Base-by-base conservation (phyloP, 2,888 invertebrate genomes). In the Sceliomorpha sp. region DNA sequence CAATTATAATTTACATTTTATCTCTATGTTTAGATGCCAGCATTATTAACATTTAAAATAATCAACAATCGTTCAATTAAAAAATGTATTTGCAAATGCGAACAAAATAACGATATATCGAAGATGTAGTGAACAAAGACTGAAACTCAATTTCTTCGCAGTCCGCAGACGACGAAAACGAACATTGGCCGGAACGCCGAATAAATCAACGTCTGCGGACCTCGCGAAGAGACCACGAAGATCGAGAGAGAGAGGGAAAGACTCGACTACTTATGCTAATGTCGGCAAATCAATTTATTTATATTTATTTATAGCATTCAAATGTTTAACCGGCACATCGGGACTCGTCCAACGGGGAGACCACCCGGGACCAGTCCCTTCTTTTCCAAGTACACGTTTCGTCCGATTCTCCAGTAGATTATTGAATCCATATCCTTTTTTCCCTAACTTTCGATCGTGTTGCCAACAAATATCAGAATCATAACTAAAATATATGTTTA, bases 231-330 rank as follows among this genome's bases (percentile, higher is more conserved):
- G 20, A 20, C 20, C 3, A 20, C 20, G 20, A 20, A 20, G 20
- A 20, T 5, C 72, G 64, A 60, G 40, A 48, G 34, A 44, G 69
- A 66, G 59, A 70, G 40, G 56, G 62, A 44, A 55, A 55, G 53
- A 63, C 47, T 66, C 64, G 58, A 72, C 76, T 80, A 81, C 79
- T 81, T 82, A 82, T 82, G 82, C 80, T 82, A 82, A 82, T 82
- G 77, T 66, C 76, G 67, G 74, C 78, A 79, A 82, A 81, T 80
- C 81, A 81, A 82, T 82, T 82, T 80, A 82, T 81, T 82, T 82
- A 82, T 82, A 81, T 82, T 80, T 82, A 82, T 81, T 82, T 82
- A 82, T 80, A 81, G 80, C 77, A 81, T 82, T 81, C 75, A 79
- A 82, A 82, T 82, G 82, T 80, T 79, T 77, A 72, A 69, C 58